phyloP scores from a whole-genome alignment of 2,888 invertebrate genomes.

The Microdon myrmicae region DNA sequence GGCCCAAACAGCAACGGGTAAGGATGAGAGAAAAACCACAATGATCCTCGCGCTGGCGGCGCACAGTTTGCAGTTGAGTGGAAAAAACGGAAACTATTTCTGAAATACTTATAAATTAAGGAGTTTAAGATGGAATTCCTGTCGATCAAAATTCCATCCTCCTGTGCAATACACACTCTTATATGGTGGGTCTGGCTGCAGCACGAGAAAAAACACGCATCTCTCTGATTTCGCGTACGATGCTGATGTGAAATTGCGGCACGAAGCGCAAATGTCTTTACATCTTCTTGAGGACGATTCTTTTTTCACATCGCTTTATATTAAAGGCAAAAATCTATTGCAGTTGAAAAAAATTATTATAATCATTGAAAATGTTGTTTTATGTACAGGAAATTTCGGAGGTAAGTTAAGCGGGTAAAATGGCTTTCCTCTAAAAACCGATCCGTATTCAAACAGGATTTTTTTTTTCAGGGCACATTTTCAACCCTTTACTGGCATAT shows the following conservation, averaged over 20 bases:
- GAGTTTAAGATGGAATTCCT: conserved; percentile 67
- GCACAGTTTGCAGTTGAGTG: conserved; percentile 41
- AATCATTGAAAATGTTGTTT: too few species aligned
- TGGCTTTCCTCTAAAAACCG: neutral
- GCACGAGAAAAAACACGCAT: conserved; percentile 22
- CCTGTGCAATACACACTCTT: conserved; percentile 40
- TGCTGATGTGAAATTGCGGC: conserved; percentile 20
- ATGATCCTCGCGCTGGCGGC: conserved; percentile 5
- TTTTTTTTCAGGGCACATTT: neutral
- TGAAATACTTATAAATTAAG: conserved; percentile 67
- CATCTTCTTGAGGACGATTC: conserved; percentile 12
- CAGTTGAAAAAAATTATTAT: too few species aligned
- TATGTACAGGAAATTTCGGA: too few species aligned
- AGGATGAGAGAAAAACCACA: conserved; percentile 31
- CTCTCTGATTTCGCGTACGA: conserved; percentile 16
- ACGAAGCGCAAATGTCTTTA: conserved; percentile 46
- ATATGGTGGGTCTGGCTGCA: conserved; percentile 43
- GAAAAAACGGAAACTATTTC: conserved; percentile 64
- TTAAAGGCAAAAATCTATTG: too few species aligned
- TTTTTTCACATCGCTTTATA: too few species aligned
- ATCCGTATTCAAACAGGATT: neutral
- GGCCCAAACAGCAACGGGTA: conserved; percentile 26
- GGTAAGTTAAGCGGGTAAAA: neutral
- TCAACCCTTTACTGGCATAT: too few species aligned
- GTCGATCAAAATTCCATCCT: conserved; percentile 66